Percentiles rank a stretch among this genome's conserved stretches.
phyloP scores from a whole-genome alignment of 2,888 invertebrate species.

The Cataglyphis albicans region DNA sequence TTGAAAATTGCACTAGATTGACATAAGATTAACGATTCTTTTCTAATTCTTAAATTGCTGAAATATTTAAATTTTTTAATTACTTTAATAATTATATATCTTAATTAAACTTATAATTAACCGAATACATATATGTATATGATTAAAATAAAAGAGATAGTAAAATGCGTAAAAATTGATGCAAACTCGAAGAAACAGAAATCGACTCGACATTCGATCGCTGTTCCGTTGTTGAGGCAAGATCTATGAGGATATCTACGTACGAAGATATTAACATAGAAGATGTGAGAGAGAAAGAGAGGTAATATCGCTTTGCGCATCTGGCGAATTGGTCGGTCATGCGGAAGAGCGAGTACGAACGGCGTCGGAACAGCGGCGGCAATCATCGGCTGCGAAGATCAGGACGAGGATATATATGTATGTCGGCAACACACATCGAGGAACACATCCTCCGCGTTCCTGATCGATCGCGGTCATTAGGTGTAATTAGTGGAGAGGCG shows the following conservation, averaged over 20 bases:
- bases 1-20: not conserved
- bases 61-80: not conserved
- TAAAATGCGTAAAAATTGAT: not conserved
- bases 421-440: conserved; percentile 13
- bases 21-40: not conserved
- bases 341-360: conserved; percentile 45
- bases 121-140: not conserved
- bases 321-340: conserved; percentile 37
- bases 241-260: not conserved
- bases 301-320: conserved; percentile 17
- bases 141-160: not conserved
- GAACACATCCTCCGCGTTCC: not conserved
- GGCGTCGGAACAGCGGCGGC: conserved; percentile 19
- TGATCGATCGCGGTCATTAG: conserved; percentile 30
- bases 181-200: not conserved
- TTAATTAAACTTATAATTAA: not conserved
- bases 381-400: conserved; percentile 38
- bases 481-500: conserved; percentile 44
- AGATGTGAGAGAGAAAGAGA: not conserved
- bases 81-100: not conserved
- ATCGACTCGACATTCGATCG: conserved; percentile 10
- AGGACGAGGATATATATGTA: conserved; percentile 27
- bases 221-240: not conserved
- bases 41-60: not conserved
- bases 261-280: not conserved